These are phyloP conservation scores for Argyrosomus regius DNA, from an alignment of 2,797 vertebrate genomes.

Conservation along the genomic window DNA sequence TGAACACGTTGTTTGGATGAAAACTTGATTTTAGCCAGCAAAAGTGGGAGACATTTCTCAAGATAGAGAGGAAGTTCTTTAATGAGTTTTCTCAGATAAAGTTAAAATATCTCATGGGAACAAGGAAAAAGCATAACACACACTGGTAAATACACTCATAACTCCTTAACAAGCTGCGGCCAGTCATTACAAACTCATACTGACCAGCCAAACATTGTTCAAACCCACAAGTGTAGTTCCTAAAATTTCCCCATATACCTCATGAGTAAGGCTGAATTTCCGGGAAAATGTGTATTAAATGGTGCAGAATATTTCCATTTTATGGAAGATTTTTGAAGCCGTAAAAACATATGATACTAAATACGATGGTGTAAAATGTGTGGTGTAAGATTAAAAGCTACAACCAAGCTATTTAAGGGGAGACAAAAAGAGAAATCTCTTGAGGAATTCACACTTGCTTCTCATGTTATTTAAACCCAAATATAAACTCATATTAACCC, in stretches of 20 bases:
- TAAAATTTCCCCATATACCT: conserved; percentile 1
- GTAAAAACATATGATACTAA: background rate
- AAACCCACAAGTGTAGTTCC: conserved; percentile 19
- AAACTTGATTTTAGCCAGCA: background rate
- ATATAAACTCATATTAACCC: background rate
- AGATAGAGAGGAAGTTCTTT: background rate
- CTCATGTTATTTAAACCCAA: background rate
- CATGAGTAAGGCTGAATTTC: background rate
- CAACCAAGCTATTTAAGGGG: background rate
- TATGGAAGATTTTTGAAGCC: background rate
- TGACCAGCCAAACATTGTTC: conserved; percentile 18
- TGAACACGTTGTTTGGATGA: conserved; percentile 4
- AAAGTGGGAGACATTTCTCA: background rate
- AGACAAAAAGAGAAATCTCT: background rate
- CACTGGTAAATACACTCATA: conserved; percentile 31
- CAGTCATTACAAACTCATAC: conserved; percentile 6
- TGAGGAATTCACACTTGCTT: too few species aligned
- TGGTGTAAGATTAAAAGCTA: background rate
- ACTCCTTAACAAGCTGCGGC: conserved; percentile 3
- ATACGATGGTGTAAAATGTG: too few species aligned
- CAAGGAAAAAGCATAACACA: conserved; percentile 20
- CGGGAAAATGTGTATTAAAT: background rate
- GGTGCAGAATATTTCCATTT: rapidly evolving
- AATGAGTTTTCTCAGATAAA: background rate
- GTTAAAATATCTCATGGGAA: background rate